Conservation (phyloP, 2,888 invertebrate species). For the Rutpela maculata region DNA sequence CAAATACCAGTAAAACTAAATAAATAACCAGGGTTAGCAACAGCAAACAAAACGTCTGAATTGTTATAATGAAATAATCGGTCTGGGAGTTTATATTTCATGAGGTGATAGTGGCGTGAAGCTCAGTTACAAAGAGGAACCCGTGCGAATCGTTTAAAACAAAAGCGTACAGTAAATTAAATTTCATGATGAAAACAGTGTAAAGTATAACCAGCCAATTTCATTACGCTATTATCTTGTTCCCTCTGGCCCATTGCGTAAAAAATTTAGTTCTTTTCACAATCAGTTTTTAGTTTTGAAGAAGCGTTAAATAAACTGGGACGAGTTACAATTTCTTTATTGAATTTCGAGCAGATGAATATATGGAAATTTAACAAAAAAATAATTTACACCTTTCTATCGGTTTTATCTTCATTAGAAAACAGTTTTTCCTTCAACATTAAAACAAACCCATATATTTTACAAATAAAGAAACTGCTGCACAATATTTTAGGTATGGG, state of each 20-base stretch:
- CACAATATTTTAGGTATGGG: too few species aligned
- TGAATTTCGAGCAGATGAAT: not conserved
- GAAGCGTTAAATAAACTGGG: not conserved
- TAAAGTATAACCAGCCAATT: constrained; percentile 44
- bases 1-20: too few species aligned
- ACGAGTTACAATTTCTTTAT: not conserved
- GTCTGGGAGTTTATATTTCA: not conserved
- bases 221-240: constrained; percentile 42
- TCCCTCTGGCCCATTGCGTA: not conserved
- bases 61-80: not conserved
- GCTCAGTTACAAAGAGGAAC: constrained; percentile 36
- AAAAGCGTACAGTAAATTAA: constrained; percentile 45
- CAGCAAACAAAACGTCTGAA: not conserved
- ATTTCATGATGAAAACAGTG: constrained; percentile 46
- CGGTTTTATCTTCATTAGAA: too few species aligned
- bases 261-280: not conserved
- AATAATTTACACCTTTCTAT: too few species aligned
- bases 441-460: too few species aligned
- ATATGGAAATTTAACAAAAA: too few species aligned
- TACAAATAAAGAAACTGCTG: too few species aligned
- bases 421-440: too few species aligned
- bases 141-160: constrained; percentile 40
- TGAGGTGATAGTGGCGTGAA: not conserved
- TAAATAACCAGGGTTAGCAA: not conserved
- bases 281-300: not conserved